Evolutionary conservation across 2,113 vertebrate genomes (phyloP), one percentile per base, ranked within the genome.

Genomic region (Takifugu bimaculatus): DNA sequence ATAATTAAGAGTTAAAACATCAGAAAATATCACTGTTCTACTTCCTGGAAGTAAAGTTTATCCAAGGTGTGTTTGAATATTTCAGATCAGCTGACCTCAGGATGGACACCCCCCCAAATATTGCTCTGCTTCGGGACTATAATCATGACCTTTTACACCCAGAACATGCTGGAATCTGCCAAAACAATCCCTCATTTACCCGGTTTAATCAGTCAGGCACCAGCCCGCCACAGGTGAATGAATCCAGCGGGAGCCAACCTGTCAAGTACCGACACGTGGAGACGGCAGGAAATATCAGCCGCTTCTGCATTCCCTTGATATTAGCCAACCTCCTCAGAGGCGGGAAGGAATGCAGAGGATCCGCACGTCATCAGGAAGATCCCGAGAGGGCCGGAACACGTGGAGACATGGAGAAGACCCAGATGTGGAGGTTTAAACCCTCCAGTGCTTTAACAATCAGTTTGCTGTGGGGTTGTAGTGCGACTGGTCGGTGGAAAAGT

Each of bases 231-330:
- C 65, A 63, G 42, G 28, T 63, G 73, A 60, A 75, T 62, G 60
- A 76, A 72, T 82, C 75, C 64, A 69, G 70, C 81, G 66, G 65
- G 67, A 26, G 62, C 50, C 72, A 82, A 69, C 61, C 43, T 48
- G 65, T 88, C 88, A 89, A 90, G 87, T 85, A 84, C 74, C 57
- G 77, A 88, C 89, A 87, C 29, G 85, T 88, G 83, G 73, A 74
- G 66, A 72, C 78, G 63, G 75, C 62, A 2, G 83, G 74, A 72
- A 72, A 81, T 65, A 67, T 70, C 75, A 54, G 72, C 76, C 61
- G 2, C 57, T 28, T 28, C 75, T 70, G 78, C 87, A 92, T 91
- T 90, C 91, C 85, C 79, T 27, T 45, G 78, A 62, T 65, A 63
- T 88, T 80, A 87, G 80, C 80, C 79, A 80, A 85, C 70, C 48